Base-by-base conservation (phyloP, 2,888 invertebrate genomes). In the Pocota personata region DNA sequence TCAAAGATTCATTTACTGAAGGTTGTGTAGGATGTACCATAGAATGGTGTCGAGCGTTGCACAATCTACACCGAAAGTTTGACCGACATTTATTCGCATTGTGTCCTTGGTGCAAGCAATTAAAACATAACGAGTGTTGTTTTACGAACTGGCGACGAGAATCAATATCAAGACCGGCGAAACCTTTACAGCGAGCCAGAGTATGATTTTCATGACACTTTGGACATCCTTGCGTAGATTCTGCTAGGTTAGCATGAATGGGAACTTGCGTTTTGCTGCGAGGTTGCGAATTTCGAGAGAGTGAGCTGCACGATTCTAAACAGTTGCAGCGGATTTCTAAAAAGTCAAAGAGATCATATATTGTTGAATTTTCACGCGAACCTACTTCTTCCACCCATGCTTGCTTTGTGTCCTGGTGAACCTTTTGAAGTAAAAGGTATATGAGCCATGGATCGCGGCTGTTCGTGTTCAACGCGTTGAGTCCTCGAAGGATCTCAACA, bases 401-500 rank as follows among this genome's bases (percentile, higher is more conserved):
- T 10, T 62, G 66, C 21, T 71, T 62, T 1, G 72, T 46, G 10
- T 72, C 76, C 16, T 71, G 40, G 40, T 69, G 75, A 12, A 64
- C 8, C 57, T 79, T 79, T 27, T 67, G 67, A 2, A 78, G 1
- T 7, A 86, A 32, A 19, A 75, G 64, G 8, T 79, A 66, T 1
- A 75, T 67, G 8, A 79, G 55, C 79, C 71, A 75, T 16, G 72
- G 75, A 58, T 82, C 82, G 2, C 82, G 62, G 30, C 30, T 10
- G 8, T 50, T 66, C 2, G 21, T 6, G n/a, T 55, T 24, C 7
- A 82, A 37, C 1, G 75, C 71, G 37, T 58, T 37, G 5, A 76
- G 58, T 4, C 64, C 73, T 2, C 24, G 24, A 24, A 24, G 2
- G 4, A 24, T 4, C 24, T 24, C 24, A 24, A 3, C 24, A 24